Percentiles rank a stretch among this genome's conserved stretches.
phyloP scores from a whole-genome alignment of 2,888 invertebrate genomes.

The Melanotus villosus region DNA sequence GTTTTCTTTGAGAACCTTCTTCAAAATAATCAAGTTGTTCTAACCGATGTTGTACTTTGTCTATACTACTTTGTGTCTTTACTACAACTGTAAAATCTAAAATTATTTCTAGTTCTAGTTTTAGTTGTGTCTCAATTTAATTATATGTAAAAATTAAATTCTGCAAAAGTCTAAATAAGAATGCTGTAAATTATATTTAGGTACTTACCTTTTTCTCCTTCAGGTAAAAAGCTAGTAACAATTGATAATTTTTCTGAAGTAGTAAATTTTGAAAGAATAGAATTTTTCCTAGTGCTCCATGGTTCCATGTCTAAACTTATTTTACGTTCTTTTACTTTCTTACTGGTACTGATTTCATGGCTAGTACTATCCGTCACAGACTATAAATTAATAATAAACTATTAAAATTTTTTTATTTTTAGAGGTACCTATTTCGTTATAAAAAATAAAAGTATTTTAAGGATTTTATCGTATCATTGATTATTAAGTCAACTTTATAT shows the following conservation, averaged over 20 bases:
- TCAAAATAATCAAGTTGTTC: slow-evolving; percentile 97
- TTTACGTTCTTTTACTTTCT: slow-evolving; percentile 60
- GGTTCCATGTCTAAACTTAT: slow-evolving; percentile 72
- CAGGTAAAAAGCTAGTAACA: slow-evolving; percentile 88
- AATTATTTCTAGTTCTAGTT: too few relatives aligned
- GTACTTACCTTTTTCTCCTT: slow-evolving; percentile 85
- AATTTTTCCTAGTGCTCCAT: slow-evolving; percentile 82
- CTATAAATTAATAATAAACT: slow-evolving; percentile 43
- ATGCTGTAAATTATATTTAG: too few relatives aligned
- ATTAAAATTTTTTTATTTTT: background rate
- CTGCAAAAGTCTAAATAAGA: too few relatives aligned
- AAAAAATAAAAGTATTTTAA: too few relatives aligned
- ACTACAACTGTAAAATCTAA: slow-evolving; percentile 86
- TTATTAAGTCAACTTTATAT: too few relatives aligned
- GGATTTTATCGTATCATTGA: too few relatives aligned
- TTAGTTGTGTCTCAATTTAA: too few relatives aligned
- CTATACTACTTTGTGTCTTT: slow-evolving; percentile 84
- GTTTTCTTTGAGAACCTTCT: slow-evolving; percentile 87
- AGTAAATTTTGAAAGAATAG: slow-evolving; percentile 91
- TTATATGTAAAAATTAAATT: slow-evolving; percentile 45
- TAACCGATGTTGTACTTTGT: slow-evolving; percentile 90
- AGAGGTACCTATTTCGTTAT: too few relatives aligned
- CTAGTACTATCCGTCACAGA: slow-evolving; percentile 48
- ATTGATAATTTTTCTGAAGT: slow-evolving; percentile 95
- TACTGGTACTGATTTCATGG: slow-evolving; percentile 45